phyloP scores from a whole-genome alignment of 2,888 invertebrate genomes.

The Escarpia spicata region DNA sequence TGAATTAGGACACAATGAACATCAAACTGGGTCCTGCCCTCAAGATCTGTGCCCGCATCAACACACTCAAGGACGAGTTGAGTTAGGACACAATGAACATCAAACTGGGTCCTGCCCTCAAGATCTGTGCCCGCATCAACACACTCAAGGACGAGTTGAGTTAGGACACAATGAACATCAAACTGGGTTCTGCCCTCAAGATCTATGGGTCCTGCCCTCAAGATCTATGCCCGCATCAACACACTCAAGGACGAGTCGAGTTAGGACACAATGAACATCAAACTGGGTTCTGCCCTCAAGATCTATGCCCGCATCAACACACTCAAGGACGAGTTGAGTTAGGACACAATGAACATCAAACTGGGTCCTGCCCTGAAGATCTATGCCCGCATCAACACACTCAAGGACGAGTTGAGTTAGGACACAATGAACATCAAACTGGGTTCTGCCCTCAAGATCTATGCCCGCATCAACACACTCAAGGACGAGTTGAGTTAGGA shows the following conservation, averaged over 20 bases:
- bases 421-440: slow-evolving; percentile 94
- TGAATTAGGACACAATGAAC: slow-evolving; percentile 71
- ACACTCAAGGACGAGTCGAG: no score
- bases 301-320: slow-evolving; percentile 85
- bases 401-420: slow-evolving; percentile 39
- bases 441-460: slow-evolving; percentile 92
- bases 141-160: no score
- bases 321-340: no score
- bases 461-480: no score
- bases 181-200: slow-evolving; percentile 93
- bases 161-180: slow-evolving; percentile 88
- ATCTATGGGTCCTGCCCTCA: slow-evolving; percentile 95
- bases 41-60: slow-evolving; percentile 72
- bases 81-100: slow-evolving; percentile 84
- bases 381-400: slow-evolving; percentile 80
- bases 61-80: slow-evolving; percentile 31
- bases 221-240: slow-evolving; percentile 88
- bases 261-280: slow-evolving; percentile 88
- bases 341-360: slow-evolving; percentile 91
- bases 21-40: slow-evolving; percentile 74
- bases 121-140: slow-evolving; percentile 88
- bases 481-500: slow-evolving; percentile 64
- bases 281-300: slow-evolving; percentile 93
- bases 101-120: slow-evolving; percentile 94
- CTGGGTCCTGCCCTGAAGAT: slow-evolving; percentile 95